A percentile compares a stretch with the other conserved stretches of the same genome.
Evolutionary conservation across 1,140 invertebrate species (phyloP).

Genomic region (Armadillidium nasatum): DNA sequence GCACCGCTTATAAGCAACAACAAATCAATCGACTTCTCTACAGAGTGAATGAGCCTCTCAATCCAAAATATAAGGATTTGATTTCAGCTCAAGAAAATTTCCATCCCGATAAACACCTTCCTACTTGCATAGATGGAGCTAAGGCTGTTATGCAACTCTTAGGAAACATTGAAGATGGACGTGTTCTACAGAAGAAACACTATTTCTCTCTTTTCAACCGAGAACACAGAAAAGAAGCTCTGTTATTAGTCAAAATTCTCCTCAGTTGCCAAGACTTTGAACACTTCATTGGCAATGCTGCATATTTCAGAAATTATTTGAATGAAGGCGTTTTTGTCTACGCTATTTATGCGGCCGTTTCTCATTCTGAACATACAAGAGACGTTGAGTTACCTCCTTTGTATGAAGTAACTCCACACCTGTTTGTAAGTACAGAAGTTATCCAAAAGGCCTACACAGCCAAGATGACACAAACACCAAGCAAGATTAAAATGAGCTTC

Average conservation of each 20-base stretch:
- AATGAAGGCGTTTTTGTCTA: too few species aligned
- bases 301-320: too few species aligned
- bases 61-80: constrained; percentile 14
- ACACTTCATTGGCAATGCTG: too few species aligned
- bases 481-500: constrained; percentile 33
- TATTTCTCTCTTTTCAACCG: constrained; percentile 11
- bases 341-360: too few species aligned
- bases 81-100: not conserved
- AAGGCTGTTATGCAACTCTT: constrained; percentile 7
- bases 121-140: not conserved
- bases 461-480: constrained; percentile 49
- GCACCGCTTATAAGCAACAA: constrained; percentile 7
- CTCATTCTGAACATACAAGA: too few species aligned
- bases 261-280: too few species aligned
- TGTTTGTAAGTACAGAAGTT: constrained; percentile 50
- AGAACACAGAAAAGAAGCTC: not conserved
- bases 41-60: not conserved
- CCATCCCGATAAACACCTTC: not conserved
- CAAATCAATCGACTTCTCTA: constrained; percentile 14
- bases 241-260: too few species aligned
- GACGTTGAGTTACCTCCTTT: constrained; percentile 60
- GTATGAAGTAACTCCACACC: constrained; percentile 60
- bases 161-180: not conserved
- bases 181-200: not conserved
- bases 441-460: constrained; percentile 47